A percentile compares a stretch with the other conserved stretches of the same genome.
phyloP scores from a whole-genome alignment of 2,888 invertebrate genomes.

The Platynereis dumerilii region DNA sequence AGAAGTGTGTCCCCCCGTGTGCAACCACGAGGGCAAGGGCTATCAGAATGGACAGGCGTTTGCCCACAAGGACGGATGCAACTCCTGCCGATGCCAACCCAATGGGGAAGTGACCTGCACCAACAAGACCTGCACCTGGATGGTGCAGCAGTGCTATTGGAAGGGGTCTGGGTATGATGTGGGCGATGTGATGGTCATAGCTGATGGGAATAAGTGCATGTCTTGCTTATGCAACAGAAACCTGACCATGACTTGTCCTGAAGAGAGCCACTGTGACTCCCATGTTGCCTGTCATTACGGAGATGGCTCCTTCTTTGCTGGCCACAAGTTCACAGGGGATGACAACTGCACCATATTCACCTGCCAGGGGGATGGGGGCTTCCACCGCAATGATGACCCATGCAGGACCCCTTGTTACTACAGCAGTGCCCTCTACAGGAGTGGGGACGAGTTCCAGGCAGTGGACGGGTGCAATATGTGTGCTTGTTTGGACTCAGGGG shows the following conservation, averaged over 20 bases:
- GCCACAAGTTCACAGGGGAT: constrained; percentile 7
- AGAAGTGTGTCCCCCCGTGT: neutral
- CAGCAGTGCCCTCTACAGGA: neutral
- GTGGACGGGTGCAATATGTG: constrained; percentile 6
- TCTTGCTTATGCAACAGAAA: too few species aligned
- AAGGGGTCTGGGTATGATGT: too few species aligned
- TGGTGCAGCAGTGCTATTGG: too few species aligned
- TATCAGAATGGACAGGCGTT: neutral
- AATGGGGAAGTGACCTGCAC: neutral
- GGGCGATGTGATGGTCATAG: too few species aligned
- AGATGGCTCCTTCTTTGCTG: neutral
- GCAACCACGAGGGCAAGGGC: neutral
- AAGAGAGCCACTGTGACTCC: too few species aligned
- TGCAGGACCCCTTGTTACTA: neutral
- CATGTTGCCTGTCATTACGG: neutral
- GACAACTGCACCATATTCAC: constrained; percentile 3
- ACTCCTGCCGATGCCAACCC: neutral
- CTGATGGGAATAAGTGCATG: too few species aligned
- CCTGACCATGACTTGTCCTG: too few species aligned
- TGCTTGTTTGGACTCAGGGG: neutral
- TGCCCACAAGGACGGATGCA: neutral
- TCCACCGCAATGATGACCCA: neutral
- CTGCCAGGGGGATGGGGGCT: neutral
- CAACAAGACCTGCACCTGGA: neutral
- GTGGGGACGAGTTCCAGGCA: constrained; percentile 1